Evolutionary conservation across 2,113 vertebrate genomes (phyloP), one percentile per base, ranked within the genome.

Genomic region (Melospiza georgiana): DNA sequence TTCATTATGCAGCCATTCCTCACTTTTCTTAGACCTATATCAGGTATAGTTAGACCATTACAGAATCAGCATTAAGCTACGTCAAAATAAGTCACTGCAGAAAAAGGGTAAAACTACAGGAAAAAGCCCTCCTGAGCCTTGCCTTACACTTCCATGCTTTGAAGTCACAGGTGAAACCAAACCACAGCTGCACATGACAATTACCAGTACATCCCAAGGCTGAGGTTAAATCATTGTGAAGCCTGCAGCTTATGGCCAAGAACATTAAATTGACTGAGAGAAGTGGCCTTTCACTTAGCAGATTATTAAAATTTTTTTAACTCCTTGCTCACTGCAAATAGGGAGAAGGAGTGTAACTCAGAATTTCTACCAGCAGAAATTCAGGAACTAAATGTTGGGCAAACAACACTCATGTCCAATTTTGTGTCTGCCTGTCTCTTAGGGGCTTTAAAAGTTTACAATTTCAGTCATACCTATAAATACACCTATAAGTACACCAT

Each of bases 351-450:
- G 5, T 37, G 27, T 31, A n/a, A 69, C 5, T 55, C 61, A 86
- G 37, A 68, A 21, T 68, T 73, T 20, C n/a, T 61, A 37, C 20
- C 19, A 54, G n/a, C 17, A 89, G 43, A 84, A 86, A 14, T 51
- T 73, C 25, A 63, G 39, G 15, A 7, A 11, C 15, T 81, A 39
- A 80, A 65, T 73, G n/a, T 5, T 30, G 3, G 15, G 3, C 31
- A 44, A 18, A 28, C 1, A 81, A 8, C 6, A 37, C 17, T 37
- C 6, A 41, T 0, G 0, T 57, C 65, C 10, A 2, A 1, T 69
- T 71, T 90, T 33, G 10, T 59, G 15, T 52, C 31, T 58, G 7
- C 7, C 17, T 55, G 23, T 35, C 21, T 73, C 46, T 61, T 55
- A 68, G 54, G 5, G 25, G 5, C 12, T 77, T 80, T 24, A 59